Evolutionary conservation across 2,888 invertebrate genomes (phyloP), one percentile per base, ranked within the genome.

Genomic region (Stomorhina lunata): DNA sequence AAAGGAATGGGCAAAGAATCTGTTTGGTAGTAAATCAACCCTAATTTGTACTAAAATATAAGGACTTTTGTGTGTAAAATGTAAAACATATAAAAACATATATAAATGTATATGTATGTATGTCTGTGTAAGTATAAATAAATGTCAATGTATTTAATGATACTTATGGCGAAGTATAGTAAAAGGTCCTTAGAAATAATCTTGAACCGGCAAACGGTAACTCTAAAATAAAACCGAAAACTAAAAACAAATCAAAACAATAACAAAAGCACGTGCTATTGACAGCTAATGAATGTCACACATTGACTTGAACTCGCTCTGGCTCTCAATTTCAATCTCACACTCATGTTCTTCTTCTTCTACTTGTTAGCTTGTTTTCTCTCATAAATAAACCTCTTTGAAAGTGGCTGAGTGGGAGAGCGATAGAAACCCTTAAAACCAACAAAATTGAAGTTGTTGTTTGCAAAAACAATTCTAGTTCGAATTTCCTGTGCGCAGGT

Each of bases 401-500:
- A 9, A 9, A 10, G n/a, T 17, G 55, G 10, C 10, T 15, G 25
- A 48, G 9, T 9, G n/a, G n/a, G n/a, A n/a, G n/a, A n/a, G n/a
- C n/a, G n/a, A 20, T 61, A 43, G 57, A 68, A 20, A 78, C 81
- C 77, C 73, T 57, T 57, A 79, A 20, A 1, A 20, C 4, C 7
- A 27, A 27, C 10, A 27, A 12, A 5, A 63, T 15, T 45, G 43
- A 45, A 72, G 66, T 73, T 50, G 25, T 7, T 68, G 7, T 32
- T 50, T 45, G 59, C 79, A 45, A 22, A 75, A 22, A 32, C n/a
- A 7, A 61, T 86, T 86, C 86, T 84, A 85, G 83, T 86, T 88
- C 87, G 89, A 89, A 88, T 66, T 34, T 22, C 32, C 63, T 86
- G 81, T 88, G 90, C 90, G 90, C 90, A 90, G 86, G 90, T 88